Base-by-base conservation (phyloP, 2,888 invertebrate species). In the Boloria selene region DNA sequence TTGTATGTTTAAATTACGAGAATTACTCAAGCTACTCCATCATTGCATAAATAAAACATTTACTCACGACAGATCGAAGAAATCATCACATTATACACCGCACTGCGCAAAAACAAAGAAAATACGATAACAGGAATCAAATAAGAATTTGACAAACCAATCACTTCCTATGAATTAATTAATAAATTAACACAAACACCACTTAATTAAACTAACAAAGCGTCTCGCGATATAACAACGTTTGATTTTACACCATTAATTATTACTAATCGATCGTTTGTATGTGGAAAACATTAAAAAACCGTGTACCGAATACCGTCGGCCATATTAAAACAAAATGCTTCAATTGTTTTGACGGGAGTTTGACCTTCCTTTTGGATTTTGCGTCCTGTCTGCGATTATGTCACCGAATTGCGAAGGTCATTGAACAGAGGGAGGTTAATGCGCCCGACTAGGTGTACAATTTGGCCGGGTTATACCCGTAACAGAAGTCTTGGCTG, bases 331-430 rank as follows among this genome's bases (percentile, higher is more conserved):
- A 22, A 22, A 87, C 79, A 81, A 82, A 79, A 82, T 84, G 81
- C 78, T 79, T 86, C 88, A 88, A 90, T 90, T 92, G 92, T 93
- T 92, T 87, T 91, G 92, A 91, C 91, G 88, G 91, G 85, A 76
- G 83, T 81, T 83, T 88, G 90, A 88, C 90, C 89, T 89, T 86
- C 81, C 74, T 74, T 76, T 77, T 74, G 73, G 83, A 87, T 85
- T 85, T 87, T 87, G 86, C 87, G 89, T 87, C 86, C 87, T 83
- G 86, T 82, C 83, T 81, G 78, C 72, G 79, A 78, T 81, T 80
- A 85, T 65, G 75, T 83, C 79, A 80, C 84, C 74, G 81, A 88
- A 82, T 76, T 78, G 63, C 67, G 79, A 76, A 77, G 84, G 79
- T 78, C 77, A 70, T 74, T 73, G 69, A 65, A 67, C 74, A 70